Conservation (phyloP, 1,140 invertebrate genomes). For the Protaetia brevitarsis region DNA sequence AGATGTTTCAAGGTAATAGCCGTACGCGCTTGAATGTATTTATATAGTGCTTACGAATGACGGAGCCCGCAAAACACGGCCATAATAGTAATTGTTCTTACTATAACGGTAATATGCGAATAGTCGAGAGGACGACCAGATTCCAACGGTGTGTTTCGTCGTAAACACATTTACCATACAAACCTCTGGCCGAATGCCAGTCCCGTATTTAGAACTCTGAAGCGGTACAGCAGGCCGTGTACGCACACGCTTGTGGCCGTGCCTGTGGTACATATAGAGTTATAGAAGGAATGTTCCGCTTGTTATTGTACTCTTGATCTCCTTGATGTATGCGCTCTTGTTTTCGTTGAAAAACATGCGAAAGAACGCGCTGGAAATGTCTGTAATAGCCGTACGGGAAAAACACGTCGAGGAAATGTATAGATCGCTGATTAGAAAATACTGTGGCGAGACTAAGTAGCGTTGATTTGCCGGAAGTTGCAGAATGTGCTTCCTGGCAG, state of each 20-base stretch:
- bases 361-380: too few species aligned
- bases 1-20: too few species aligned
- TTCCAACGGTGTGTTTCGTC: constrained; percentile 21
- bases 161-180: constrained; percentile 32
- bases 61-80: background rate
- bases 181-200: constrained; percentile 33
- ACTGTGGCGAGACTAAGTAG: too few species aligned
- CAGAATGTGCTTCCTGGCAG: too few species aligned
- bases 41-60: background rate
- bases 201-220: constrained; percentile 36
- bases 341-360: too few species aligned
- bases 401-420: too few species aligned
- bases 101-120: constrained; percentile 20
- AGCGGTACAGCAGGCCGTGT: constrained; percentile 25
- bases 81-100: constrained; percentile 5
- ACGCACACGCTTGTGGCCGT: background rate
- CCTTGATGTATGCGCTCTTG: too few species aligned
- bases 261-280: too few species aligned
- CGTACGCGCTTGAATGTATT: background rate
- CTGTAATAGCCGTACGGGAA: too few species aligned
- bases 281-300: too few species aligned
- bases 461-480: too few species aligned
- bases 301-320: constrained; percentile 10
- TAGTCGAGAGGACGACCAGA: constrained; percentile 18
- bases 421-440: too few species aligned